Base-by-base conservation (phyloP, 1,140 invertebrate species). In the Papilio glaucus region DNA sequence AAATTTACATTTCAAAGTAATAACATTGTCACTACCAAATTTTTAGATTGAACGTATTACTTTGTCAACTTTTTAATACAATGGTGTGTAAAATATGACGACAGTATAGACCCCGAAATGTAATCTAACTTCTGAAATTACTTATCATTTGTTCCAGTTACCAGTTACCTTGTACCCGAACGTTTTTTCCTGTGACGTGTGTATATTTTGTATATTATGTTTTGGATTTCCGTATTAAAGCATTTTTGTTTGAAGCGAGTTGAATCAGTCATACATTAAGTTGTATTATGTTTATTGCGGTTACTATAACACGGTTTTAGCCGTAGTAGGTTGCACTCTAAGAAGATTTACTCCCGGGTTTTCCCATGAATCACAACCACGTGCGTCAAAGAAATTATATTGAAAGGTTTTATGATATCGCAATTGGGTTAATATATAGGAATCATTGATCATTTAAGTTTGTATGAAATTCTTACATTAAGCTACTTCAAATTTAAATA, bases 71-170 rank as follows among this genome's bases (percentile, higher is more conserved):
- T 69, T 69, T 53, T 69, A 53, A 69, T 69, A 69, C 45, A 69
- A 53, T 49, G 67, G 29, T 26, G 41, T 26, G 24, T 53, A 42
- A 63, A 69, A 69, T 53, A 53, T 69, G 29, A 69, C n/a, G 29
- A 69, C 49, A 12, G 21, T 53, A 45, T 18, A 53, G 42, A 29
- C 42, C 67, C n/a, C 42, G 18, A 69, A 69, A 69, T 37, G 67
- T 49, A 69, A 69, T 69, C 67, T 69, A 69, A 69, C 67, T 69
- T 69, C 29, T 69, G 21, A 69, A 69, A 69, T 69, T 69, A 45
- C 67, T 49, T 53, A 69, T 53, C 67, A 26, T 69, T 69, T 49
- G 42, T 69, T 69, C 26, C 41, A 24, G 13, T 69, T 69, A 53
- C 26, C 41, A 24, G 13, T 69, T 69, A 53, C 45, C 24, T 49